Evolutionary conservation across 1,140 invertebrate species (phyloP).

Genomic region (Drosophila sucinea): DNA sequence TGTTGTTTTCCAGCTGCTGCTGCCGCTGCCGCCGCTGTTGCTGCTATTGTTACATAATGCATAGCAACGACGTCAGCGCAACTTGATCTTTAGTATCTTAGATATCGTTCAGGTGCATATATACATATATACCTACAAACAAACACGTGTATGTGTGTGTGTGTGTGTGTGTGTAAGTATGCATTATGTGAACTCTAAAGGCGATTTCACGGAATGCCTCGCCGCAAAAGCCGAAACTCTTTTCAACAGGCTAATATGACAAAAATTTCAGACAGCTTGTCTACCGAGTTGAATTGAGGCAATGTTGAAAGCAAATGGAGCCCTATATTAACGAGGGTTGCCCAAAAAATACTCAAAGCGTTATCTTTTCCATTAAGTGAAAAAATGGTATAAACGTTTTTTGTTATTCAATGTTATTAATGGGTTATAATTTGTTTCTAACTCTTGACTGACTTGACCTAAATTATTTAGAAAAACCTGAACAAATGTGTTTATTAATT

Average conservation of each 20-base stretch:
- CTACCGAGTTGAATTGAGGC: conserved; percentile 36
- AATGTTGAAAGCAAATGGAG: background rate
- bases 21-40: conserved; percentile 10
- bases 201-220: conserved; percentile 42
- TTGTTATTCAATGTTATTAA: no score
- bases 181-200: conserved; percentile 47
- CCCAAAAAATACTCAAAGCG: background rate
- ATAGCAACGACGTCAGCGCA: conserved; percentile 48
- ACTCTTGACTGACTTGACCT: no score
- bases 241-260: conserved; percentile 63
- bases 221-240: conserved; percentile 20
- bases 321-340: conserved; percentile 29
- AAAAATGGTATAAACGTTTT: no score
- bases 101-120: conserved; percentile 30
- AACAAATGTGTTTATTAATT: no score
- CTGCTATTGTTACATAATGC: conserved; percentile 61
- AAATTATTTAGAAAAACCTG: no score
- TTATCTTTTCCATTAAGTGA: no score
- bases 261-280: conserved; percentile 62
- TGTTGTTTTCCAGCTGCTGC: background rate
- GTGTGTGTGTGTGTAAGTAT: background rate
- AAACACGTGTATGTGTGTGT: conserved; percentile 20
- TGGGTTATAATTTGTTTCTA: no score
- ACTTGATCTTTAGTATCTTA: conserved; percentile 40
- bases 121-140: background rate